These are phyloP conservation scores for Anthonomus grandis DNA, from an alignment of 1,140 invertebrate species.

Conservation along the genomic window DNA sequence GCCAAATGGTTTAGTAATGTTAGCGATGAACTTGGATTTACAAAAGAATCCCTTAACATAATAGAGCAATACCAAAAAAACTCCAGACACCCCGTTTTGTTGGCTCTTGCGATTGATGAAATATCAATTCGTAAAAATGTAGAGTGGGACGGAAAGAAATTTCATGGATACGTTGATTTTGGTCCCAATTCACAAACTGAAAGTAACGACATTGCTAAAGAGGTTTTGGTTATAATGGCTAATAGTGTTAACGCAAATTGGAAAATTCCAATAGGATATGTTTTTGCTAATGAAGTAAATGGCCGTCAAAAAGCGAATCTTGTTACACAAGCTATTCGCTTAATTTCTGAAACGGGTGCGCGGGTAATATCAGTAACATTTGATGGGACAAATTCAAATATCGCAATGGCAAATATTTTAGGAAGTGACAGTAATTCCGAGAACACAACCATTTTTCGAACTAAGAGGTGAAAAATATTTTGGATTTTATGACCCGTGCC, in stretches of 20 bases:
- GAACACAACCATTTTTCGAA: conserved; percentile 5
- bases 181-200: background rate
- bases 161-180: conserved; percentile 19
- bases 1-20: conserved; percentile 17
- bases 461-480: conserved; percentile 1
- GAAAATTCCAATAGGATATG: conserved; percentile 20
- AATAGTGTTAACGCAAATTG: conserved; percentile 6
- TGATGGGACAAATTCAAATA: conserved; percentile 11
- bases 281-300: background rate
- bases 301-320: conserved; percentile 3
- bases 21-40: conserved; percentile 18
- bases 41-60: background rate
- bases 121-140: conserved; percentile 15
- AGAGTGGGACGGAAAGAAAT: conserved; percentile 15
- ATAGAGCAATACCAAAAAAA: conserved; percentile 5
- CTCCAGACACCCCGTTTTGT: too few relatives aligned
- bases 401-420: conserved; percentile 4
- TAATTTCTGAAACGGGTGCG: conserved; percentile 1
- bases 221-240: conserved; percentile 15
- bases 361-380: conserved; percentile 7
- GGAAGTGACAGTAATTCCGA: background rate
- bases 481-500: conserved; percentile 1
- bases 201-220: conserved; percentile 5
- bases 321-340: background rate
- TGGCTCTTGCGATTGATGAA: conserved; percentile 15